A percentile compares a stretch with the other conserved stretches of the same genome.
phyloP scores from a whole-genome alignment of 2,113 vertebrate species.

The Nibea coibor region DNA sequence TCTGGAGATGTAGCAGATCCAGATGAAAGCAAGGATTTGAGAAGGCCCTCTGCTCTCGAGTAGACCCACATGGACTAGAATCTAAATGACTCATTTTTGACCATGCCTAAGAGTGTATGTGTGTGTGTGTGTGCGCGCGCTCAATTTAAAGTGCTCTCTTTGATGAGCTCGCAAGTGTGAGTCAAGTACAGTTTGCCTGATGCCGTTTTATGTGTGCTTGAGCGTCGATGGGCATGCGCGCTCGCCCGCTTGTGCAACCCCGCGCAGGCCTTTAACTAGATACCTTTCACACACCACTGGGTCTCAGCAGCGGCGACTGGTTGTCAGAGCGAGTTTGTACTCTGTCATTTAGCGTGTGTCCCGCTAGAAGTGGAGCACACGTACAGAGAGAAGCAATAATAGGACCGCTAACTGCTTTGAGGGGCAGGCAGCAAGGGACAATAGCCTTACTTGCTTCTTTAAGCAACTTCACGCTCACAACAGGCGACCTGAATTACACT shows the following conservation, averaged over 20 bases:
- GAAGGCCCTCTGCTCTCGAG: slow-evolving; percentile 48
- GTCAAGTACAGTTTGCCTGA: slow-evolving; percentile 70
- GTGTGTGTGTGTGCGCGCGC: slow-evolving; percentile 11
- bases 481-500: not conserved
- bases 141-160: slow-evolving; percentile 60
- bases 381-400: slow-evolving; percentile 40
- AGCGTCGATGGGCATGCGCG: slow-evolving; percentile 5
- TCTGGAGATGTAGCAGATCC: slow-evolving; percentile 63
- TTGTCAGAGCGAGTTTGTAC: slow-evolving; percentile 70
- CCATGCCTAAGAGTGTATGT: slow-evolving; percentile 10
- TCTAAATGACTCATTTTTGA: slow-evolving; percentile 63
- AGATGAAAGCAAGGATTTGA: slow-evolving; percentile 73
- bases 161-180: slow-evolving; percentile 65
- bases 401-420: slow-evolving; percentile 45
- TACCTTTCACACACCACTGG: slow-evolving; percentile 49
- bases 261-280: slow-evolving; percentile 53
- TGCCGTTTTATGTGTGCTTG: slow-evolving; percentile 51
- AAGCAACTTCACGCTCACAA: slow-evolving; percentile 14
- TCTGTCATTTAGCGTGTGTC: slow-evolving; percentile 59
- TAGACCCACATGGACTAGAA: slow-evolving; percentile 59
- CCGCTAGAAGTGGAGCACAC: slow-evolving; percentile 29
- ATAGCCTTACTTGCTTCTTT: slow-evolving; percentile 19
- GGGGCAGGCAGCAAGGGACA: slow-evolving; percentile 11
- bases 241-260: slow-evolving; percentile 12
- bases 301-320: slow-evolving; percentile 39